Evolutionary conservation across 2,797 vertebrate species (phyloP), one percentile per base, ranked within the genome.

Genomic region (Sebastes oblongus): DNA sequence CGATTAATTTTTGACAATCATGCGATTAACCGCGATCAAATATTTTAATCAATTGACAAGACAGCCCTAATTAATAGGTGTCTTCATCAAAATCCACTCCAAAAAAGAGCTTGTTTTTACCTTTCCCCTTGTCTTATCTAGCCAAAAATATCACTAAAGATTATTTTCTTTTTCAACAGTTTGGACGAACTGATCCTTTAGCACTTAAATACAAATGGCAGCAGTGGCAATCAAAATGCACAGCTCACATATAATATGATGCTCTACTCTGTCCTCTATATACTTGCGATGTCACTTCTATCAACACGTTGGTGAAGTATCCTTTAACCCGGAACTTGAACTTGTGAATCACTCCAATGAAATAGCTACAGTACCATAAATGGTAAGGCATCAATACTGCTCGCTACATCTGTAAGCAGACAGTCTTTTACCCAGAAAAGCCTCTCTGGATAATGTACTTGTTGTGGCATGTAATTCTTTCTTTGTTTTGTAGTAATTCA

Each of bases 361-460:
- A 83, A 70, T 4, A 27, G 8, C 27, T 72, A 0, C 24, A 59
- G 16, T 0, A 25, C 81, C 82, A 77, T 83, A 81, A 72, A 89
- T 74, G 75, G 70, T 58, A 52, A 72, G 6, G 30, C 52, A 14
- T 66, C 64, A 65, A 55, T 30, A 50, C 46, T 20, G 6, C 13
- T 73, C 1, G 6, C 62, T 78, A 12, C 65, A 64, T 81, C 56
- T 77, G 59, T 61, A 69, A 73, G 25, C 22, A n/a, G 39, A 74
- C 46, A 16, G 64, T 73, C 64, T 65, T 32, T 67, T 61, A 54
- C 68, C 55, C 3, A 56, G 16, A 50, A 76, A 71, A 71, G 6
- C 56, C 27, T 74, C 66, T 85, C 78, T 88, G 61, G 70, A 89
- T 66, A 73, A 20, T 75, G 68, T 82, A 78, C 77, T 80, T 85